These are phyloP conservation scores for Paralichthys olivaceus DNA, from an alignment of 2,113 vertebrate genomes.

Conservation along the genomic window DNA sequence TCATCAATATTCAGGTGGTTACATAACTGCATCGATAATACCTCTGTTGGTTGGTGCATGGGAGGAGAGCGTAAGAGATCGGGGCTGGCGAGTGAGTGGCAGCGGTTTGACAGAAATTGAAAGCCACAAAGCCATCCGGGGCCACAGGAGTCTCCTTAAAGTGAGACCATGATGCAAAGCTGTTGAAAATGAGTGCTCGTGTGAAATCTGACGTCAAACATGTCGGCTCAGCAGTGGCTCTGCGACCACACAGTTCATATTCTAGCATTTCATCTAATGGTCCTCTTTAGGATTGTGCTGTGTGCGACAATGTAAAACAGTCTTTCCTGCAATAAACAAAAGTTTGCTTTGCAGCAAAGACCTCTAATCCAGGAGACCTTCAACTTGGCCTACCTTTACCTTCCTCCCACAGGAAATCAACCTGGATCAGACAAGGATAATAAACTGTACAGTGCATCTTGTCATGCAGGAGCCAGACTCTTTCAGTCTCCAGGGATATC, in stretches of 20 bases:
- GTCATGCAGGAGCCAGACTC: constrained; percentile 61
- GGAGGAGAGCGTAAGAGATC: constrained; percentile 46
- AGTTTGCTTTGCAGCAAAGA: neutral
- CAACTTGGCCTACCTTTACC: constrained; percentile 1
- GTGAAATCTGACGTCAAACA: constrained; percentile 2
- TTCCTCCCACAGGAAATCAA: neutral
- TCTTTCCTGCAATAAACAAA: neutral
- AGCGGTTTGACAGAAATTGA: constrained; percentile 40
- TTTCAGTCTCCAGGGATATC: constrained; percentile 68
- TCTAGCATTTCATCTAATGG: neutral
- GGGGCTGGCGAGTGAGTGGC: constrained; percentile 37
- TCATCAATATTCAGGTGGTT: constrained; percentile 75
- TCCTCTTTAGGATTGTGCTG: neutral
- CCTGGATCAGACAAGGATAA: constrained; percentile 42
- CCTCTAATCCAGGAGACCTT: neutral
- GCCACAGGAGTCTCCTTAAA: neutral
- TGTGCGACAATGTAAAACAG: neutral
- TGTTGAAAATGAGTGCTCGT: constrained; percentile 3
- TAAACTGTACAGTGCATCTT: constrained; percentile 29
- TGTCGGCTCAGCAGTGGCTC: neutral
- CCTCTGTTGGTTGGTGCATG: constrained; percentile 46
- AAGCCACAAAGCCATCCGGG: neutral
- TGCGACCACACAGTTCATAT: neutral
- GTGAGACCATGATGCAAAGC: neutral
- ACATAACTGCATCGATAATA: constrained; percentile 68